Evolutionary conservation across 2,113 vertebrate genomes (phyloP), one percentile per base, ranked within the genome.

Genomic region (Phaethornis superciliosus): DNA sequence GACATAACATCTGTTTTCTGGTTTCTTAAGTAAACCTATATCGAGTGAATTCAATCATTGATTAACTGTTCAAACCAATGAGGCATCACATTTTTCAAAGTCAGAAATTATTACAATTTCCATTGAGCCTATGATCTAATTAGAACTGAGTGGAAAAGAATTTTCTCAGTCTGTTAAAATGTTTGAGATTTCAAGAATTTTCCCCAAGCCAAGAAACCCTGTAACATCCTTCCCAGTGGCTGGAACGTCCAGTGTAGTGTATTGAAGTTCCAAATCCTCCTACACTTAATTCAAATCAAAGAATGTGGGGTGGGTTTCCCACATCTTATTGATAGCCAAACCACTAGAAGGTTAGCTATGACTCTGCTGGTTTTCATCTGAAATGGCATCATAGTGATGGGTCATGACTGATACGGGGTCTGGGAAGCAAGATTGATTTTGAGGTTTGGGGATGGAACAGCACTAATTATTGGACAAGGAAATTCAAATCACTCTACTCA

Each of bases 1-100:
- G 94, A 95, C 91, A 83, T 85, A 95, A 96, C 96, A 97, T 95
- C 89, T 96, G 89, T 95, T 97, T 97, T 95, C 93, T 95, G 68
- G 42, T 91, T 93, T 91, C 79, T 89, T 95, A 89, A 91, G 85
- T 93, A 95, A 95, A 96, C 95, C 79, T 89, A 35, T 72, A 95
- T 95, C 0, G 59, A 95, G 60, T 90, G 87, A 95, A 94, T 94
- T 94, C 87, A 93, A 26, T 91, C 87, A 97, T 95, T 96, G 96
- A 97, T 95, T 95, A 96, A 63, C 91, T 97, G 96, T 85, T 95
- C 87, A 85, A 95, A 49, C 24, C 93, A 97, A 96, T 97, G 68
- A 96, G 72, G 95, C 56, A 89, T 83, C 91, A 88, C 89, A 95
- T 95, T 95, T 96, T 96, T 97, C 95, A 95, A 94, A 95, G 94